Percentiles rank a stretch among this genome's conserved stretches.
Evolutionary conservation across 2,797 vertebrate genomes (phyloP).

Genomic region (Rallus crepitans): DNA sequence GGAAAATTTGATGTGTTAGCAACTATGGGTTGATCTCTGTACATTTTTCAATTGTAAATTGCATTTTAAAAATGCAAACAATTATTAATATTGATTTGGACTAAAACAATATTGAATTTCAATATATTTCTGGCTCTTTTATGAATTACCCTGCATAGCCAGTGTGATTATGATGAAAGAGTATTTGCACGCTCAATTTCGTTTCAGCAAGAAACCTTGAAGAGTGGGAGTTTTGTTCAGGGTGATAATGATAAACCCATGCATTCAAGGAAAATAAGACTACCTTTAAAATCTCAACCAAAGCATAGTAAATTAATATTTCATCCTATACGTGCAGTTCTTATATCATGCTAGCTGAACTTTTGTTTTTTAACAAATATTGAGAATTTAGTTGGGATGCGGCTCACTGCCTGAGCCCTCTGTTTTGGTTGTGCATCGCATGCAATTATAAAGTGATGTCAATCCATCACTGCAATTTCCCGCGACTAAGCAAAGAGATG

Average conservation of each 20-base stretch:
- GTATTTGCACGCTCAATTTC: conserved; percentile 81
- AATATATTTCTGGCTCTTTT: conserved; percentile 81
- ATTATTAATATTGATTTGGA: conserved; percentile 87
- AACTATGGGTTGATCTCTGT: conserved; percentile 74
- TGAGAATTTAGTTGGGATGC: neutral
- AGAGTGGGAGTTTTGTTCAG: conserved; percentile 50
- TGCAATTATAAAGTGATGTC: conserved; percentile 21
- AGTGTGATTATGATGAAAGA: conserved; percentile 82
- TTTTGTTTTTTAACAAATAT: neutral
- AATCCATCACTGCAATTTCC: conserved; percentile 44
- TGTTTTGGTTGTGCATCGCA: neutral
- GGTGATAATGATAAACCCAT: conserved; percentile 67
- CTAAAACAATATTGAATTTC: conserved; percentile 87
- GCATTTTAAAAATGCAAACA: conserved; percentile 85
- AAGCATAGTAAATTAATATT: conserved; percentile 60
- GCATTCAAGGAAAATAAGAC: conserved; percentile 57
- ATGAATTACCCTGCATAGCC: conserved; percentile 79
- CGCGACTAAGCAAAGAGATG: neutral
- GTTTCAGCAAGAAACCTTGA: conserved; percentile 74
- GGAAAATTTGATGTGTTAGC: conserved; percentile 78
- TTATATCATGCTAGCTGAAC: conserved; percentile 11
- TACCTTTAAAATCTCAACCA: conserved; percentile 49
- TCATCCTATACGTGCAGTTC: conserved; percentile 10
- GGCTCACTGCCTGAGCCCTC: neutral
- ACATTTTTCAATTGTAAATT: conserved; percentile 79